Evolutionary conservation across 2,797 vertebrate species (phyloP).

Genomic region (Artibeus jamaicensis): DNA sequence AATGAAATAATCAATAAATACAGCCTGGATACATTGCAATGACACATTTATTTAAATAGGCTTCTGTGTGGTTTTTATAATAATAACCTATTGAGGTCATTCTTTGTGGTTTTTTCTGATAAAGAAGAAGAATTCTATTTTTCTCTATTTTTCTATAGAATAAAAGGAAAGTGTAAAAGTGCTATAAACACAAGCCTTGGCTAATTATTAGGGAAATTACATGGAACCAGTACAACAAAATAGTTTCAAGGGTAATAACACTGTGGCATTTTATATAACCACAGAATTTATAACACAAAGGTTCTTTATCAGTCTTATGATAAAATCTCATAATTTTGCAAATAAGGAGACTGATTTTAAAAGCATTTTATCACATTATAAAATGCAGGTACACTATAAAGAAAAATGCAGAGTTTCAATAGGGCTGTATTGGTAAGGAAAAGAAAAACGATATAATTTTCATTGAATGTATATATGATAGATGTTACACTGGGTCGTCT

Average conservation of each 20-base stretch:
- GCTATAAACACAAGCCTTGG: slow-evolving; percentile 21
- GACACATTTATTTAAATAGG: slow-evolving; percentile 9
- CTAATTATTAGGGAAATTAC: slow-evolving; percentile 68
- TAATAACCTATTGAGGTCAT: slow-evolving; percentile 35
- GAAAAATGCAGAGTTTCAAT: not conserved
- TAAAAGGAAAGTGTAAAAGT: slow-evolving; percentile 48
- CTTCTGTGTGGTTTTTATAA: slow-evolving; percentile 38
- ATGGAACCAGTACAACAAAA: slow-evolving; percentile 42
- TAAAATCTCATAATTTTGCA: slow-evolving; percentile 33
- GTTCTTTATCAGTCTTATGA: slow-evolving; percentile 25
- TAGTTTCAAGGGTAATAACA: slow-evolving; percentile 56
- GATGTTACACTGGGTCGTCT: not conserved
- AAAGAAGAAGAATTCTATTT: slow-evolving; percentile 59
- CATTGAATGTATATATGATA: not conserved
- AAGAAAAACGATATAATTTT: not conserved
- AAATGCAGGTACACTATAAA: slow-evolving; percentile 14
- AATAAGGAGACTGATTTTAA: slow-evolving; percentile 33
- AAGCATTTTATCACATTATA: slow-evolving; percentile 34
- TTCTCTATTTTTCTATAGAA: slow-evolving; percentile 43
- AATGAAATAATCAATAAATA: slow-evolving; percentile 49
- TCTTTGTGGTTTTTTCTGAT: slow-evolving; percentile 46
- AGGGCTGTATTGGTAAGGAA: not conserved
- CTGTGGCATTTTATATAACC: slow-evolving; percentile 34
- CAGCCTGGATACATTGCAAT: not conserved
- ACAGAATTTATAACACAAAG: slow-evolving; percentile 26